Percentiles rank a stretch among this genome's conserved stretches.
phyloP scores from a whole-genome alignment of 2,888 invertebrate species.

The Rhagonycha lutea region DNA sequence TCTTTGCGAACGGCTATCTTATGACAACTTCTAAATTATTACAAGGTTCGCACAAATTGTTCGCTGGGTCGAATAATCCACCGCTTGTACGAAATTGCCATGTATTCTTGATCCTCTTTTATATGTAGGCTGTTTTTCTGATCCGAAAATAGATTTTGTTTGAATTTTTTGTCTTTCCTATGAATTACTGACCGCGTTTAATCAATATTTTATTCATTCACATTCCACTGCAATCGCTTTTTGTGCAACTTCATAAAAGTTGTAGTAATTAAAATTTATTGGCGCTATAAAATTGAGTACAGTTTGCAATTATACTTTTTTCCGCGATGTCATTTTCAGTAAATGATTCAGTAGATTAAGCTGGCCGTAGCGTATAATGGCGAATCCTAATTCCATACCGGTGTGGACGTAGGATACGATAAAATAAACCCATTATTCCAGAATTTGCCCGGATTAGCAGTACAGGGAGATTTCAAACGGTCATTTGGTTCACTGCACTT shows the following conservation, averaged over 20 bases:
- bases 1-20: conserved; percentile 32
- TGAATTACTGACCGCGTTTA: background rate
- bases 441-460: conserved; percentile 48
- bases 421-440: conserved; percentile 49
- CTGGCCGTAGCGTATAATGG: conserved; percentile 41
- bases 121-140: conserved; percentile 17
- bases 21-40: conserved; percentile 32
- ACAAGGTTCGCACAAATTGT: conserved; percentile 30
- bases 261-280: conserved; percentile 20
- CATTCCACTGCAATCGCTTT: background rate
- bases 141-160: conserved; percentile 16
- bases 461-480: conserved; percentile 46
- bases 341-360: conserved; percentile 43
- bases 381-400: conserved; percentile 40
- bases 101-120: conserved; percentile 20
- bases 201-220: background rate
- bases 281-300: conserved; percentile 21
- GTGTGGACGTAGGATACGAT: conserved; percentile 41
- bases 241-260: conserved; percentile 5
- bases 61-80: conserved; percentile 29
- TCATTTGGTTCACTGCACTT: conserved; percentile 40
- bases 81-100: conserved; percentile 28
- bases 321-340: conserved; percentile 37
- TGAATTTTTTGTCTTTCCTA: background rate
- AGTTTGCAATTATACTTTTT: conserved; percentile 30